Evolutionary conservation across 2,113 vertebrate genomes (phyloP).

Genomic region (Dicrurus megarhynchus): DNA sequence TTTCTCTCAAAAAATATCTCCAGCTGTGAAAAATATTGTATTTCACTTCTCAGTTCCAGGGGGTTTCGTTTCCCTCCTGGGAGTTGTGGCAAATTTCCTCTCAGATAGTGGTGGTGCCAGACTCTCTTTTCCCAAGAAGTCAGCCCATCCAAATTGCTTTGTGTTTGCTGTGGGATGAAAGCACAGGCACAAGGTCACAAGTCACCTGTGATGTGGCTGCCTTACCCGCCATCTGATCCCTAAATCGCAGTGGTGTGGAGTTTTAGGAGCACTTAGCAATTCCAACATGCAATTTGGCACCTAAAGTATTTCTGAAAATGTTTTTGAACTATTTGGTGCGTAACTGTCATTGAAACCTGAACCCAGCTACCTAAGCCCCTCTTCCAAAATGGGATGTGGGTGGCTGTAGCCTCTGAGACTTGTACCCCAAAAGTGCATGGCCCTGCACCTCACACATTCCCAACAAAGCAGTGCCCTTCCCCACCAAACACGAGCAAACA

Average conservation of each 20-base stretch:
- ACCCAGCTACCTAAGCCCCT: neutral
- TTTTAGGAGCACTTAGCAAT: neutral
- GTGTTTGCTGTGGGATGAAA: neutral
- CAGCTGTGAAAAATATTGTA: constrained; percentile 23
- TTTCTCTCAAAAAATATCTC: neutral
- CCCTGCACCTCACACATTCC: neutral
- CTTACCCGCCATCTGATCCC: neutral
- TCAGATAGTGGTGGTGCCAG: neutral
- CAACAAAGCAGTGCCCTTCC: neutral
- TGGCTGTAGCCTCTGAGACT: neutral
- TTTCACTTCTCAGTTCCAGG: neutral
- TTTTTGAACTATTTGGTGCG: neutral
- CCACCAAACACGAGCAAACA: neutral
- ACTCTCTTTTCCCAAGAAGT: neutral
- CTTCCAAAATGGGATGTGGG: neutral
- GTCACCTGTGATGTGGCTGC: neutral
- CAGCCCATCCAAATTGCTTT: neutral
- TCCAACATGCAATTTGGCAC: neutral
- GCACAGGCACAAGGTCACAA: neutral
- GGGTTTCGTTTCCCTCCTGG: neutral
- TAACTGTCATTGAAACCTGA: neutral
- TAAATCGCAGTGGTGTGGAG: neutral
- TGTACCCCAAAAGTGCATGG: neutral
- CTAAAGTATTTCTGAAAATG: neutral
- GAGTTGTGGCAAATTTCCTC: neutral